A percentile compares a stretch with the other conserved stretches of the same genome.
Evolutionary conservation across 2,113 vertebrate genomes (phyloP).

Genomic region (Parotia lawesii): DNA sequence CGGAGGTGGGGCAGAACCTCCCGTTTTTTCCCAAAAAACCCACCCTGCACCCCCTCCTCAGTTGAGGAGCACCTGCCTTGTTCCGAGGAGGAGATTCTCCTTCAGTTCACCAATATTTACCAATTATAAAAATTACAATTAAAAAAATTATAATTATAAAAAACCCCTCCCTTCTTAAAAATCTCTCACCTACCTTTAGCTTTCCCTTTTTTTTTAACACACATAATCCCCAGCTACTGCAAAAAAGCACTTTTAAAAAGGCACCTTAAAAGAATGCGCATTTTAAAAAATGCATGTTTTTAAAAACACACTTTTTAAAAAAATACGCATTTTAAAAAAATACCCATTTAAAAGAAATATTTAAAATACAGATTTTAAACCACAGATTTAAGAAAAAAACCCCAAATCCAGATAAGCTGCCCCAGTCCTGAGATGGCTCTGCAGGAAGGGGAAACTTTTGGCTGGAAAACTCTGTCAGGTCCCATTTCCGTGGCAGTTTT

Average conservation of each 20-base stretch:
- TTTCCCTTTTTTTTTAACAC: not conserved
- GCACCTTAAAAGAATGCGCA: not conserved
- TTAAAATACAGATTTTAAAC: not conserved
- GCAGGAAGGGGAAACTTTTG: not conserved
- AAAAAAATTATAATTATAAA: fast-evolving
- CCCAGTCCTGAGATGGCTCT: fast-evolving
- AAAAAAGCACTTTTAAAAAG: not conserved
- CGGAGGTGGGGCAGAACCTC: fast-evolving
- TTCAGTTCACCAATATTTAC: not conserved
- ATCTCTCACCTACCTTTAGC: not conserved
- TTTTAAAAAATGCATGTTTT: not conserved
- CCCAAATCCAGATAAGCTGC: not conserved
- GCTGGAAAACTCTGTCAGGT: not conserved
- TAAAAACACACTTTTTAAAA: not conserved
- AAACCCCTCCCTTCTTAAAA: not conserved
- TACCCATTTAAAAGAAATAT: not conserved
- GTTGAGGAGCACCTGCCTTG: not conserved
- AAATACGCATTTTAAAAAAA: not conserved
- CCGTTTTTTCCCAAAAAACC: not conserved
- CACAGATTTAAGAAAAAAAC: not conserved
- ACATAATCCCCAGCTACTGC: not conserved
- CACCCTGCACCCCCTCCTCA: not conserved
- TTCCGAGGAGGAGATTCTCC: not conserved
- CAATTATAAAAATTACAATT: not conserved
- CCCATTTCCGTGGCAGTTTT: fast-evolving